These are phyloP conservation scores for Palythoa caribaeorum DNA, from an alignment of 92 coral and sea anemone genomes.

Conservation along the genomic window DNA sequence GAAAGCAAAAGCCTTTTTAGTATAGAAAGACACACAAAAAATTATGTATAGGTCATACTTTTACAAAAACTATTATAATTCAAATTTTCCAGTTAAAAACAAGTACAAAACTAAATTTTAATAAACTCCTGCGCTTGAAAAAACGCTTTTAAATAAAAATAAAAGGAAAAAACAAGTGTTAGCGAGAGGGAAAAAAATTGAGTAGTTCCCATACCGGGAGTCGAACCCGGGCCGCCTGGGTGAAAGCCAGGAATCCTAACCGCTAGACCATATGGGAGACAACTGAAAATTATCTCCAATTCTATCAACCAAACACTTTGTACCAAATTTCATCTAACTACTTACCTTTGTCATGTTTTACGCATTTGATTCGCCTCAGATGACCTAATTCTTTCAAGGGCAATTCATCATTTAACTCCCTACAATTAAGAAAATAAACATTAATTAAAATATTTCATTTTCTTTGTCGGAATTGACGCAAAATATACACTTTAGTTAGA, in stretches of 20 bases:
- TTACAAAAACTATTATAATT: no score
- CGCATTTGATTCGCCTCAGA: constrained; percentile 74
- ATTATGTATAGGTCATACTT: no score
- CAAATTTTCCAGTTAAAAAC: not conserved
- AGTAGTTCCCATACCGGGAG: constrained; percentile 58
- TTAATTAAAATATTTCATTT: not conserved
- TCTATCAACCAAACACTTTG: not conserved
- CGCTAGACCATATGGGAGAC: constrained; percentile 99
- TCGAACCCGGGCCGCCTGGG: constrained; percentile 82
- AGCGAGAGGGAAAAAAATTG: not conserved
- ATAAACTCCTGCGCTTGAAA: not conserved
- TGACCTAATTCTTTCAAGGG: constrained; percentile 72
- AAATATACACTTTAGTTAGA: no score
- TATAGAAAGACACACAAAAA: no score
- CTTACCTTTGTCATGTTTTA: constrained; percentile 56
- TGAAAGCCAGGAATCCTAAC: constrained; percentile 99
- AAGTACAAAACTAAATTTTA: not conserved
- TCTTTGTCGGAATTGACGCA: not conserved
- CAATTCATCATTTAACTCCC: constrained; percentile 71
- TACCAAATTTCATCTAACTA: not conserved
- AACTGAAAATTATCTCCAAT: not conserved
- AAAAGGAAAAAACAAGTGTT: not conserved
- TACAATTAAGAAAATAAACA: constrained; percentile 15
- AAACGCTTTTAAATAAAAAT: not conserved
- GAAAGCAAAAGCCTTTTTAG: not conserved